Evolutionary conservation across 2,888 invertebrate genomes (phyloP).

Genomic region (Stenchaetothrips biformis): DNA sequence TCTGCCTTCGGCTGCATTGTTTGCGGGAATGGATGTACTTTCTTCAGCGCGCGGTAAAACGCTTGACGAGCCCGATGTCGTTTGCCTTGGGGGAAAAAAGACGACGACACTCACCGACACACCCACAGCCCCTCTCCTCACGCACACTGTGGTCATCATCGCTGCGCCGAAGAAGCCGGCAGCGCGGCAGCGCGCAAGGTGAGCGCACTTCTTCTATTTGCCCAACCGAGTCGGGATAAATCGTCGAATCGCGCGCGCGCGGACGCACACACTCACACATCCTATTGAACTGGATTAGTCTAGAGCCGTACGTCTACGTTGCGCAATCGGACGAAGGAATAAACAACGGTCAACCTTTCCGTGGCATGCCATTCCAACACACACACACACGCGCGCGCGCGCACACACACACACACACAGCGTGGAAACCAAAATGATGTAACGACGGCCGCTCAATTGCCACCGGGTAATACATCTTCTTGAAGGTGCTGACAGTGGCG

Average conservation of each 20-base stretch:
- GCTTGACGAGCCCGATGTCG: not conserved
- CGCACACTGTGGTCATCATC: not conserved
- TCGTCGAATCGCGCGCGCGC: too few species aligned
- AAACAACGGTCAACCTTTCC: too few species aligned
- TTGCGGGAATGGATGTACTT: not conserved
- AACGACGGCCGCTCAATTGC: not conserved
- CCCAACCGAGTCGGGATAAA: too few species aligned
- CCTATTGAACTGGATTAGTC: too few species aligned
- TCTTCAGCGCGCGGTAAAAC: not conserved
- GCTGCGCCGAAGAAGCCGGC: too few species aligned
- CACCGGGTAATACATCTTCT: conserved; percentile 10
- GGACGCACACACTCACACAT: too few species aligned
- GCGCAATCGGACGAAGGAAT: too few species aligned
- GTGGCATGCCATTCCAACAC: not conserved
- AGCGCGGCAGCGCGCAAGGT: too few species aligned
- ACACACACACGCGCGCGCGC: not conserved
- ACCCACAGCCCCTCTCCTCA: not conserved
- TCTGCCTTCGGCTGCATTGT: not conserved
- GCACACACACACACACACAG: not conserved
- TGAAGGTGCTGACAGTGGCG: conserved; percentile 13
- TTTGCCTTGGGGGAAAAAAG: not conserved
- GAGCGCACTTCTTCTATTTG: too few species aligned
- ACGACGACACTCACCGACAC: not conserved
- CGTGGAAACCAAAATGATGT: not conserved
- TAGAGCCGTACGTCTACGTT: too few species aligned